A percentile compares a stretch with the other conserved stretches of the same genome.
These are phyloP conservation scores for Rousettus madagascariensis DNA, from an alignment of 2,797 vertebrate species.

Conservation along the genomic window DNA sequence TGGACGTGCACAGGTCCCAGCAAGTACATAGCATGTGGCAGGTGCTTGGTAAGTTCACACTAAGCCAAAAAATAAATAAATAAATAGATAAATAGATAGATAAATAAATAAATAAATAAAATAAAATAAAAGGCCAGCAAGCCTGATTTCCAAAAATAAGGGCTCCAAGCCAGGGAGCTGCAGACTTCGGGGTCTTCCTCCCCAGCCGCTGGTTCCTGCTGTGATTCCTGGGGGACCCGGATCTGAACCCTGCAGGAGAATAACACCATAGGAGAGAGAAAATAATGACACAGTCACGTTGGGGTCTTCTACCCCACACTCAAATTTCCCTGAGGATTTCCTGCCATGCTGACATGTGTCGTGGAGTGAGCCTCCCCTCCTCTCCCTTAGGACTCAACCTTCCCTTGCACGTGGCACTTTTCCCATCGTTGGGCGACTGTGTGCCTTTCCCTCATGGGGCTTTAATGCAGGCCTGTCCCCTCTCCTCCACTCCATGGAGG, in stretches of 20 bases:
- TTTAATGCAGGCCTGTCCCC: background rate
- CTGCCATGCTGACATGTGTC: background rate
- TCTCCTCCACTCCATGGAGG: background rate
- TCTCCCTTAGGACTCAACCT: background rate
- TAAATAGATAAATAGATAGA: too few relatives aligned
- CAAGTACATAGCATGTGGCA: accelerated
- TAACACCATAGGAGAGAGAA: too few relatives aligned
- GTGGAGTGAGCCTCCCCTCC: background rate
- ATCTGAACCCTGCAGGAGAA: background rate
- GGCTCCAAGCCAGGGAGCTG: background rate
- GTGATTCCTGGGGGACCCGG: background rate
- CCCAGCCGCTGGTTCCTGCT: background rate
- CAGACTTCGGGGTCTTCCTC: background rate
- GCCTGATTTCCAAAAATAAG: background rate
- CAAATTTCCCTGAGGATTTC: background rate
- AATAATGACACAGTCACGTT: background rate
- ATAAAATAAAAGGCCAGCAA: background rate
- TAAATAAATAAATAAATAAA: too few relatives aligned
- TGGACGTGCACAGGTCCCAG: too few relatives aligned
- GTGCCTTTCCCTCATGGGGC: background rate
- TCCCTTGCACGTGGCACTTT: background rate
- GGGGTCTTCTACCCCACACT: background rate
- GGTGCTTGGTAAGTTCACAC: background rate
- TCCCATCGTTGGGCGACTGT: background rate
- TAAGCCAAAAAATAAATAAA: background rate